Percentiles rank a stretch among this genome's conserved stretches.
Conservation (phyloP, 2,888 invertebrate species). For the Nomada lathburiana region DNA sequence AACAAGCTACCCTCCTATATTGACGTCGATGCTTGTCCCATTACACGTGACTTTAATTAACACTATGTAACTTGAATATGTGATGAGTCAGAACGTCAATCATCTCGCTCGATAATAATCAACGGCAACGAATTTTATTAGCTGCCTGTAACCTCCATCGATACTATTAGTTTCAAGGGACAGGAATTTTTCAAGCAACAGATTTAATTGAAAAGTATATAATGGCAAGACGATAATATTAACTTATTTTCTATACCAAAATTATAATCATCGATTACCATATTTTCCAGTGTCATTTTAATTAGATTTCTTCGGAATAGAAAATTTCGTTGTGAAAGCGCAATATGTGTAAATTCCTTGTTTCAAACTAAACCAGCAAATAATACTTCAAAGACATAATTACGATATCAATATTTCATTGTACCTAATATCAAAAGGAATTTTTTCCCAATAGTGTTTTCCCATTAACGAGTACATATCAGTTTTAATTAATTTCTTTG, state of each 20-base stretch:
- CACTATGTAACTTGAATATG: slow-evolving; percentile 12
- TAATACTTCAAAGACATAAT: neutral
- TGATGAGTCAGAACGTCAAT: slow-evolving; percentile 22
- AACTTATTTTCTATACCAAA: too few species aligned
- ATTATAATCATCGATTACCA: too few species aligned
- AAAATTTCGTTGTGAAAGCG: too few species aligned
- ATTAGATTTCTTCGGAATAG: too few species aligned
- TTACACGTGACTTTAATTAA: slow-evolving; percentile 46
- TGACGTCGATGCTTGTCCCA: slow-evolving; percentile 18
- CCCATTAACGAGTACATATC: too few species aligned
- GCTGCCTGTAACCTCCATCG: neutral
- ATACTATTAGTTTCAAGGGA: neutral
- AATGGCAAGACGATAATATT: too few species aligned
- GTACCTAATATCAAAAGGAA: too few species aligned
- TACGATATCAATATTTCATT: neutral
- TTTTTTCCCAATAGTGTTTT: too few species aligned
- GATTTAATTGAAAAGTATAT: too few species aligned
- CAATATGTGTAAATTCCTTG: neutral
- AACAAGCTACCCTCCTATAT: slow-evolving; percentile 19
- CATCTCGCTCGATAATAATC: slow-evolving; percentile 13
- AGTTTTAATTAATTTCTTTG: too few species aligned
- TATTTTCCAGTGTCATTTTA: neutral
- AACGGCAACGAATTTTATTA: slow-evolving; percentile 16
- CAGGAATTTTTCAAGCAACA: too few species aligned
- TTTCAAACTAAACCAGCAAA: neutral